Conservation (phyloP, 2,888 invertebrate species). For the Scaptomyza polygonia region DNA sequence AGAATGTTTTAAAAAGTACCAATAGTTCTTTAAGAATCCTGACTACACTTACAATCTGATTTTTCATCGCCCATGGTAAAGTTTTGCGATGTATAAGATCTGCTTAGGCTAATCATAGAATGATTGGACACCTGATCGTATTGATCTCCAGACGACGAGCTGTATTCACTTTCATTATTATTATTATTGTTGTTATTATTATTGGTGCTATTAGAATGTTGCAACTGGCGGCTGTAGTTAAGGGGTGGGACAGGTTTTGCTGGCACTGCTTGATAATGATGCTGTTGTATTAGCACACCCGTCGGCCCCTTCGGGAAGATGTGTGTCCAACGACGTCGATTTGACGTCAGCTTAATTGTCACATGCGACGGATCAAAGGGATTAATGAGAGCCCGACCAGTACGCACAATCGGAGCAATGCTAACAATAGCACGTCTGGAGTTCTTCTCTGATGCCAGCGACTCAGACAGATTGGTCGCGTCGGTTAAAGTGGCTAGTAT, state of each 20-base stretch:
- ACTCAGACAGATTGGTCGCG: conserved; percentile 81
- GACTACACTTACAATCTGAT: conserved; percentile 68
- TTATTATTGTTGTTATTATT: conserved; percentile 43
- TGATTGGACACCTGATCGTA: conserved; percentile 82
- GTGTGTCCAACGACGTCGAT: conserved; percentile 98
- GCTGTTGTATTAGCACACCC: conserved; percentile 95
- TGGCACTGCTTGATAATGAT: conserved; percentile 95
- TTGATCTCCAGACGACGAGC: conserved; percentile 77
- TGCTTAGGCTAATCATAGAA: conserved; percentile 69
- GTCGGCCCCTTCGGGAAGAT: conserved; percentile 98
- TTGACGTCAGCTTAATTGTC: conserved; percentile 97
- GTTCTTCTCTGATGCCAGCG: conserved; percentile 83
- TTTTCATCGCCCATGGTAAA: conserved; percentile 67
- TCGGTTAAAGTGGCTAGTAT: conserved; percentile 85
- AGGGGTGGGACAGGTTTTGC: conserved; percentile 66
- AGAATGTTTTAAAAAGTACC: not conserved
- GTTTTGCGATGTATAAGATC: conserved; percentile 68
- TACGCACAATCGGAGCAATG: conserved; percentile 87
- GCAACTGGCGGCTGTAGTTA: conserved; percentile 29
- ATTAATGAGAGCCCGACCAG: conserved; percentile 95
- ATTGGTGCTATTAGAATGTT: conserved; percentile 32
- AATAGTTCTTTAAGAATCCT: not conserved
- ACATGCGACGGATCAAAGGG: conserved; percentile 99
- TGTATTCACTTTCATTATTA: conserved; percentile 70
- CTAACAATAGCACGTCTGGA: conserved; percentile 81